Evolutionary conservation across 2,888 invertebrate genomes (phyloP).

Genomic region (Corythucha ciliata): DNA sequence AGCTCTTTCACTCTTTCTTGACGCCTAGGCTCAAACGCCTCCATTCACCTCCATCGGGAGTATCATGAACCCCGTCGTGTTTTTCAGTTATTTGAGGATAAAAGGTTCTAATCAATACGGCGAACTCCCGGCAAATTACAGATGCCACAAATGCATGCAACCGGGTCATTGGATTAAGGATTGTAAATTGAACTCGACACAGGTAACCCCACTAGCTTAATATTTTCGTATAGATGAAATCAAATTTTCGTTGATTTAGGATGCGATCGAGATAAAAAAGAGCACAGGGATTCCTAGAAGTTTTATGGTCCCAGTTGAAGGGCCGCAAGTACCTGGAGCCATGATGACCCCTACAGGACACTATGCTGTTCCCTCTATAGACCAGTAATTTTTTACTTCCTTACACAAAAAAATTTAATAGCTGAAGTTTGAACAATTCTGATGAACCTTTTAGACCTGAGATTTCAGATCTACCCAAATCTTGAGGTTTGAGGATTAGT

Average conservation of each 20-base stretch:
- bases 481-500: no score
- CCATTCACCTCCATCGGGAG: no score
- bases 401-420: neutral
- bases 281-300: conserved; percentile 96
- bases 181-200: conserved; percentile 64
- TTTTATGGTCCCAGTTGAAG: conserved; percentile 89
- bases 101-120: conserved; percentile 82
- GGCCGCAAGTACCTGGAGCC: conserved; percentile 79
- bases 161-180: conserved; percentile 96
- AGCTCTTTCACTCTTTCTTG: conserved; percentile 42
- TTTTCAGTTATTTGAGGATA: conserved; percentile 75
- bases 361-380: conserved; percentile 79
- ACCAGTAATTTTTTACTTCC: conserved; percentile 57
- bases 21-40: no score
- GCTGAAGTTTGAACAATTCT: no score
- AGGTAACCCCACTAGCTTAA: conserved; percentile 41
- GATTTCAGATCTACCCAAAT: no score
- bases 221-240: conserved; percentile 17
- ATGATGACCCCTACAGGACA: conserved; percentile 82
- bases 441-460: no score
- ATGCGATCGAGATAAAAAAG: conserved; percentile 55
- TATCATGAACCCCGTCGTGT: no score
- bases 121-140: conserved; percentile 80
- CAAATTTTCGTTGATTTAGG: conserved; percentile 15
- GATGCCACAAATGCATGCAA: conserved; percentile 89